Percentiles rank a stretch among this genome's conserved stretches.
Conservation (phyloP, 2,113 vertebrate species). For the Siphamia tubifer region DNA sequence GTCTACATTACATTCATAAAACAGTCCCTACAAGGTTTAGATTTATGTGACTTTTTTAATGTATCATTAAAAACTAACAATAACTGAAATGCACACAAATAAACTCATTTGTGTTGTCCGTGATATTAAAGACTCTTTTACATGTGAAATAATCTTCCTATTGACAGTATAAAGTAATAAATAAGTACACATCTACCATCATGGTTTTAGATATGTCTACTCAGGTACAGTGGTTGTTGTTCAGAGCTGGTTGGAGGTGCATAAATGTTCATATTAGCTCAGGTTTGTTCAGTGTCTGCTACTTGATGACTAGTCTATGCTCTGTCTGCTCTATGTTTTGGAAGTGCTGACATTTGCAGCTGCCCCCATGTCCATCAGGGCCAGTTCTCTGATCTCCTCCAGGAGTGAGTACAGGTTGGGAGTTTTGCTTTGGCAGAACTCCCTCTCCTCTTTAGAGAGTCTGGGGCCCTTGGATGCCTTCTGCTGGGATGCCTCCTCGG, state of each 20-base stretch:
- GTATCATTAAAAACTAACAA: no score
- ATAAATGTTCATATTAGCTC: background rate
- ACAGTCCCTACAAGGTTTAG: no score
- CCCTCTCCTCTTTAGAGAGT: constrained; percentile 76
- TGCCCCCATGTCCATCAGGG: constrained; percentile 68
- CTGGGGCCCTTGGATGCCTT: constrained; percentile 42
- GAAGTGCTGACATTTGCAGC: background rate
- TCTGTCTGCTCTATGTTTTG: constrained; percentile 3
- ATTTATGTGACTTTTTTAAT: no score
- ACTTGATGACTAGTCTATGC: no score
- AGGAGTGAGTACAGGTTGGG: constrained; percentile 87
- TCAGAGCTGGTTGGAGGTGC: no score
- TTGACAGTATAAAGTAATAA: no score
- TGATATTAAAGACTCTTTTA: no score
- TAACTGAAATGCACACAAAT: no score
- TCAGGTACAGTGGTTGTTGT: background rate
- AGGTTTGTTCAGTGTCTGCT: background rate
- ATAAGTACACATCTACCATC: background rate
- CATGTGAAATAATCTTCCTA: no score
- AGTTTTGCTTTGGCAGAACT: constrained; percentile 87
- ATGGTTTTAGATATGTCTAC: background rate
- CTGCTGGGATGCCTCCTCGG: constrained; percentile 81
- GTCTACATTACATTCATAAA: no score
- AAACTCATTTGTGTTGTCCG: no score
- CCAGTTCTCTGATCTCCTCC: constrained; percentile 91